phyloP scores from a whole-genome alignment of 2,113 vertebrate species.

The Scolopax mira region DNA sequence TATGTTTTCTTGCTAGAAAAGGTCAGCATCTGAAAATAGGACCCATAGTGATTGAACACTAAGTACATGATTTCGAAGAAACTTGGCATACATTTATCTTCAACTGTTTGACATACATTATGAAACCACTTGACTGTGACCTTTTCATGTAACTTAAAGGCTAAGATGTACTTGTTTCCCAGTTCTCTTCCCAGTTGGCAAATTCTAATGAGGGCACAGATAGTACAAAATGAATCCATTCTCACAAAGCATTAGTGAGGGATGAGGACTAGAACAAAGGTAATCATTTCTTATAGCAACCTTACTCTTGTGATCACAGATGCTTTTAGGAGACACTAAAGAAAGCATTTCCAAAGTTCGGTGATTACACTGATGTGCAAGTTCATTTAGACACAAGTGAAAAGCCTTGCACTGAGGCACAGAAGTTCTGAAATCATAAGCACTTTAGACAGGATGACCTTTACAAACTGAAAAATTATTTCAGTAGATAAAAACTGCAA shows the following conservation, averaged over 20 bases:
- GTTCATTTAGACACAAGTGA: neutral
- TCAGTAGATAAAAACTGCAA: neutral
- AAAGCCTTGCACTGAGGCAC: neutral
- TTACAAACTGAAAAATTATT: neutral
- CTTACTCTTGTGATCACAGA: neutral
- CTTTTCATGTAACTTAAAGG: constrained; percentile 19
- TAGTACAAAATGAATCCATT: constrained; percentile 5
- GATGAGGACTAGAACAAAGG: neutral
- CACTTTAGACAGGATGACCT: neutral
- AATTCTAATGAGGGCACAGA: neutral
- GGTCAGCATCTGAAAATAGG: constrained; percentile 12
- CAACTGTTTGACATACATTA: neutral
- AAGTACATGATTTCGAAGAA: constrained; percentile 10
- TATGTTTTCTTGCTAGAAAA: constrained; percentile 14
- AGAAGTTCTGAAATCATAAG: neutral
- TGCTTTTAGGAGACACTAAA: constrained; percentile 12
- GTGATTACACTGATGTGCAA: neutral
- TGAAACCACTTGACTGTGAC: neutral
- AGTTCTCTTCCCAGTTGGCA: neutral
- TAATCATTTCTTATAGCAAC: neutral
- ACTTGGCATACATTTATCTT: neutral
- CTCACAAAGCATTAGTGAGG: neutral
- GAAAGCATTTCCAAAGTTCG: neutral
- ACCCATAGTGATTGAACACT: neutral
- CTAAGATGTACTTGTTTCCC: neutral